These are phyloP conservation scores for Drosophila busckii DNA, from an alignment of 1,140 invertebrate genomes.

Conservation along the genomic window DNA sequence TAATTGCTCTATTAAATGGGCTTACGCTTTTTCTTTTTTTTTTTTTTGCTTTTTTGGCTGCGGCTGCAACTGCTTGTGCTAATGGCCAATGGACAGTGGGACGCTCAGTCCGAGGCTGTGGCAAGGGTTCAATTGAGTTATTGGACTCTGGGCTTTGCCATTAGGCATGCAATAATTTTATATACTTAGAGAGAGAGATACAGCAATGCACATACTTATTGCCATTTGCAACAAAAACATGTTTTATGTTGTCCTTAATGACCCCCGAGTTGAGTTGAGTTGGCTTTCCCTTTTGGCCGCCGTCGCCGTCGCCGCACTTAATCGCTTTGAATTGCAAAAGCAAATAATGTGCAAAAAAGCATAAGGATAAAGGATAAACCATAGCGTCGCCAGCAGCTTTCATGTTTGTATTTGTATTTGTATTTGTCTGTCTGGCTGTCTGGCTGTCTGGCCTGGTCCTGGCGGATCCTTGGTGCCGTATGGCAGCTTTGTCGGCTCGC, in stretches of 20 bases:
- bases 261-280: slow-evolving; percentile 54
- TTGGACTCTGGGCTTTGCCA: slow-evolving; percentile 59
- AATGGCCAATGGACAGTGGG: slow-evolving; percentile 36
- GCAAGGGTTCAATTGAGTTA: slow-evolving; percentile 42
- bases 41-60: slow-evolving; percentile 1
- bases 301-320: slow-evolving; percentile 57
- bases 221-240: slow-evolving; percentile 74
- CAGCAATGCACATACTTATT: slow-evolving; percentile 37
- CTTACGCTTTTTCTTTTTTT: slow-evolving; percentile 25
- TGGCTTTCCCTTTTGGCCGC: slow-evolving; percentile 5
- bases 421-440: slow-evolving; percentile 26
- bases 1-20: slow-evolving; percentile 77
- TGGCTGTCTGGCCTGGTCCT: too few relatives aligned
- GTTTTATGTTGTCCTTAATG: slow-evolving; percentile 74
- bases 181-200: slow-evolving; percentile 23
- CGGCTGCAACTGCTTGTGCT: slow-evolving; percentile 43
- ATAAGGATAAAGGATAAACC: slow-evolving; percentile 75
- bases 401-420: slow-evolving; percentile 19
- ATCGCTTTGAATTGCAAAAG: slow-evolving; percentile 77
- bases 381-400: slow-evolving; percentile 55
- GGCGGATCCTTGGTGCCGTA: slow-evolving; percentile 65
- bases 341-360: slow-evolving; percentile 76
- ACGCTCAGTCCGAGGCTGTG: slow-evolving; percentile 1
- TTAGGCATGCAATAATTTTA: slow-evolving; percentile 68
- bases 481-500: slow-evolving; percentile 57